Percentiles rank a stretch among this genome's conserved stretches.
phyloP scores from a whole-genome alignment of 2,797 vertebrate genomes.

The Pseudochirops cupreus region DNA sequence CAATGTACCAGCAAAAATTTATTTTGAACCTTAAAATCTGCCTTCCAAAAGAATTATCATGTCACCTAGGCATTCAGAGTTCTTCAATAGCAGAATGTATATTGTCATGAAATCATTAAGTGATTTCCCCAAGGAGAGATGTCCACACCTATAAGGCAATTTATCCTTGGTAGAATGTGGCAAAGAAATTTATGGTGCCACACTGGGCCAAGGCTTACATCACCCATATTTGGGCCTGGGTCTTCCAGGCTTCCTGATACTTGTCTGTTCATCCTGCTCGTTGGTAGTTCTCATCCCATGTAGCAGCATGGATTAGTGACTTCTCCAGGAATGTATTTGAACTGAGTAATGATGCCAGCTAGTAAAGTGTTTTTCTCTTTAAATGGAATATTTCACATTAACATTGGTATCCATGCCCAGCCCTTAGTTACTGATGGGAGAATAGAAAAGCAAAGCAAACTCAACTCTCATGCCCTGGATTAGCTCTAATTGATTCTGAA shows the following conservation, averaged over 20 bases:
- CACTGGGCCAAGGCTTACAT: conserved; percentile 66
- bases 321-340: conserved; percentile 74
- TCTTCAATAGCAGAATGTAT: conserved; percentile 79
- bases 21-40: conserved; percentile 67
- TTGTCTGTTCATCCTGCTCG: conserved; percentile 57
- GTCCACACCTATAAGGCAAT: conserved; percentile 81
- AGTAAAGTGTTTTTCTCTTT: conserved; percentile 31
- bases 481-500: conserved; percentile 67
- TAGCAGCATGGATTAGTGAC: conserved; percentile 71
- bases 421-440: conserved; percentile 30
- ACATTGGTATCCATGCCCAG: not conserved
- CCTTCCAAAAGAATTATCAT: conserved; percentile 75
- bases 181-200: conserved; percentile 70
- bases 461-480: conserved; percentile 63
- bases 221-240: conserved; percentile 62
- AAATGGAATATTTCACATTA: conserved; percentile 27
- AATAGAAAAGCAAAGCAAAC: conserved; percentile 51
- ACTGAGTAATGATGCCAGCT: conserved; percentile 62
- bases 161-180: conserved; percentile 80
- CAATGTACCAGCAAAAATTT: conserved; percentile 36
- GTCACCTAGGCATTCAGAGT: conserved; percentile 80
- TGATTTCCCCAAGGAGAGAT: conserved; percentile 76
- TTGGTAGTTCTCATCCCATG: conserved; percentile 66
- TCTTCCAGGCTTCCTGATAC: conserved; percentile 66
- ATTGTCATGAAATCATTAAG: conserved; percentile 74